Percentiles rank a stretch among this genome's conserved stretches.
These are phyloP conservation scores for Eulemur rufifrons DNA, from an alignment of 2,113 vertebrate genomes.

Conservation along the genomic window DNA sequence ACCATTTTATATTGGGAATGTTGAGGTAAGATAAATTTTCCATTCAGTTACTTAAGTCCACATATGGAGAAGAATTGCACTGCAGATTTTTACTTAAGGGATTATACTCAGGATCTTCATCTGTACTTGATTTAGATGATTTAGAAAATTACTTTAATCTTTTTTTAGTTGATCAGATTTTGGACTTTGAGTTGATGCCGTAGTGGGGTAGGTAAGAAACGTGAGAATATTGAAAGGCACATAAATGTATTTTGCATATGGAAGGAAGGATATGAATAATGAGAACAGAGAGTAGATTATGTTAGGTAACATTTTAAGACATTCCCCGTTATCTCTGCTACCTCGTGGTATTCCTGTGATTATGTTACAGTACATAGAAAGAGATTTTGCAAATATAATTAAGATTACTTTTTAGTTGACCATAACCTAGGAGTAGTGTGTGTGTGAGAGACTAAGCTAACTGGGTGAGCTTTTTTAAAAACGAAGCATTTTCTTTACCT, in stretches of 20 bases:
- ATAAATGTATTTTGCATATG: neutral
- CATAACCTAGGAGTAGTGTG: neutral
- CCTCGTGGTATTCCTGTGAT: neutral
- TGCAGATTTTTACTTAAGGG: neutral
- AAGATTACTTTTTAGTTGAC: neutral
- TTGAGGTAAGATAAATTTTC: neutral
- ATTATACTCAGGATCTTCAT: neutral
- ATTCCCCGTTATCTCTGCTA: neutral
- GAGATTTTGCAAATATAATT: neutral
- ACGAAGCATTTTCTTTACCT: neutral
- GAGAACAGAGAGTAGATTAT: neutral
- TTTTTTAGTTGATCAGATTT: neutral
- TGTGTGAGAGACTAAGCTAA: neutral
- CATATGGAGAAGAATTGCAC: neutral
- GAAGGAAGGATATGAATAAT: neutral
- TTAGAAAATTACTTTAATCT: neutral
- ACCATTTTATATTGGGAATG: neutral
- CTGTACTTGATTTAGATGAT: neutral
- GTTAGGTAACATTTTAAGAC: neutral
- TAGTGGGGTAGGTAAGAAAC: neutral
- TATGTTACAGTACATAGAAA: neutral
- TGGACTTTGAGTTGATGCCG: neutral
- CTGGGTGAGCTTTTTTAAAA: neutral
- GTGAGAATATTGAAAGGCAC: neutral
- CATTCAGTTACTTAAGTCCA: neutral